Evolutionary conservation across 2,888 invertebrate genomes (phyloP), one percentile per base, ranked within the genome.

Genomic region (Calliphora vomitoria): DNA sequence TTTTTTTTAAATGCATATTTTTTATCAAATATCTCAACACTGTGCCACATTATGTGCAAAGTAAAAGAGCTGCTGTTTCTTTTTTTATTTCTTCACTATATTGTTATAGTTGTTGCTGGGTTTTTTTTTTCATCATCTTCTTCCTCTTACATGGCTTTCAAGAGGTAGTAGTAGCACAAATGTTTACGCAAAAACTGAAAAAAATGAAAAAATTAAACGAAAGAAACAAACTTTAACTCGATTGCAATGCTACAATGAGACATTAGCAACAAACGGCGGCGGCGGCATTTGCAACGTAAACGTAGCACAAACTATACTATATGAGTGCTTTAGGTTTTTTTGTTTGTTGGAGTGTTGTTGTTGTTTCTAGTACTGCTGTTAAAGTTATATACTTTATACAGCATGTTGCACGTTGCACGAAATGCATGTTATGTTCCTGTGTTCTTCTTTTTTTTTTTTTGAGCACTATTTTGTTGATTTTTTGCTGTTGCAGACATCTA

Each of bases 371-470:
- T 44, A 13, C 44, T 60, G 72, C 25, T 84, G 78, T 69, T 85
- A 68, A 74, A 66, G 86, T 83, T 87, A 85, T 88, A 82, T 88
- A 84, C 86, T 90, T 88, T 86, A 79, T 86, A 84, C 89, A 88
- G 87, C 89, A 89, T 88, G 89, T 88, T 89, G 89, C 85, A 85
- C 83, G 90, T 90, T 91, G 92, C 92, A 92, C 91, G 92, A 92
- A 92, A 91, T 92, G 92, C 92, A 92, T 92, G 92, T 91, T 92
- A 75, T 82, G 91, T 90, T 92, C 69, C 87, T 62, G 31, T 91
- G 53, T 76, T 82, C 69, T 68, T 84, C 4, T 80, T 80, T 82
- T 78, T 44, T 90, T 89, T 91, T 89, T 91, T 90, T 90, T 75
- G 35, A 35, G 87, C 88, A 76, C 78, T 85, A 35, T 35, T 35